Evolutionary conservation across 1,140 invertebrate genomes (phyloP).

Genomic region (Dendrolimus punctatus): DNA sequence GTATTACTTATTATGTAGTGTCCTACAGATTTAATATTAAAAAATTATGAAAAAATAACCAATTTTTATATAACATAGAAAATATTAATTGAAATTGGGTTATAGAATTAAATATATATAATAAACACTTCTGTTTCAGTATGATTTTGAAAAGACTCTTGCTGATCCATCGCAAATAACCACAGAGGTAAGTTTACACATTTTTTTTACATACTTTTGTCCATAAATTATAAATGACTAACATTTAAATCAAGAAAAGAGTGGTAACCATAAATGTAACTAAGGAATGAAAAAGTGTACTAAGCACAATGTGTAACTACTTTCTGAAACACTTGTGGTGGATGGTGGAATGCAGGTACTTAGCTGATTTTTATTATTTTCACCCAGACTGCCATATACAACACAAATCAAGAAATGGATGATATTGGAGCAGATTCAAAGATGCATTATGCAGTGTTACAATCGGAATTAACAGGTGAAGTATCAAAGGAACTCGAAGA

Average conservation of each 20-base stretch:
- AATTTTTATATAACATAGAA: too few species aligned
- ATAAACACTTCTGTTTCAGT: conserved; percentile 34
- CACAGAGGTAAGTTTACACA: conserved; percentile 41
- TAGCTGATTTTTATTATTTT: conserved; percentile 1
- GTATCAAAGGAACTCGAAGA: conserved; percentile 54
- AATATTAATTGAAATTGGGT: too few species aligned
- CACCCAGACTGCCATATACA: conserved; percentile 38
- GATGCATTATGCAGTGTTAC: conserved; percentile 59
- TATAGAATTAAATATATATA: neutral
- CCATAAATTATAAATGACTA: too few species aligned
- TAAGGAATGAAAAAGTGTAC: too few species aligned
- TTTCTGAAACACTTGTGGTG: too few species aligned
- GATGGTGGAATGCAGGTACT: too few species aligned
- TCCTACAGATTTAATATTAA: too few species aligned
- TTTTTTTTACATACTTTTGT: neutral
- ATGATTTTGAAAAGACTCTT: conserved; percentile 60
- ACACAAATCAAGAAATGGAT: conserved; percentile 24
- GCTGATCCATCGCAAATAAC: conserved; percentile 59
- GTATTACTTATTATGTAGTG: too few species aligned
- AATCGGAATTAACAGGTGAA: conserved; percentile 61
- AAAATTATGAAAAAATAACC: too few species aligned
- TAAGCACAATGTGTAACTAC: too few species aligned
- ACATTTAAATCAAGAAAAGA: too few species aligned
- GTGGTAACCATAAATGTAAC: too few species aligned
- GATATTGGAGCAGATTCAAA: conserved; percentile 38